These are phyloP conservation scores for Babyrousa celebensis DNA, from an alignment of 2,797 vertebrate species.

Conservation along the genomic window DNA sequence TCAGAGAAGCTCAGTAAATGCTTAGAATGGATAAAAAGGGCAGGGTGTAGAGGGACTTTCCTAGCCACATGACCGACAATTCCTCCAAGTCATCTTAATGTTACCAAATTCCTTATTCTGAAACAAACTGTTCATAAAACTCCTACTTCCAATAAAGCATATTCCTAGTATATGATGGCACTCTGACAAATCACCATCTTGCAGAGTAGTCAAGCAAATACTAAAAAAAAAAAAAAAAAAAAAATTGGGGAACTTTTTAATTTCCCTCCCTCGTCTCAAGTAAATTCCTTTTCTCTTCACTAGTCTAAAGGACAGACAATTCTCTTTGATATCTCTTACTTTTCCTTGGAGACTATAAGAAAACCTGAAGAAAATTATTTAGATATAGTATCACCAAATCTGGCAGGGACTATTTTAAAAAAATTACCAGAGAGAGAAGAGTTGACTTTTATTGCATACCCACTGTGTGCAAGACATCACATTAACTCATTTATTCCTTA, in stretches of 20 bases:
- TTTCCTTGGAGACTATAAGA: background rate
- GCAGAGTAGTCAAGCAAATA: background rate
- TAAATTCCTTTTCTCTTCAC: background rate
- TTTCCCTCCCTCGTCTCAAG: background rate
- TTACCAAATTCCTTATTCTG: slow-evolving; percentile 28
- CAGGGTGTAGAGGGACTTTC: background rate
- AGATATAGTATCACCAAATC: slow-evolving; percentile 12
- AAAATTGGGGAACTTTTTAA: slow-evolving; percentile 50
- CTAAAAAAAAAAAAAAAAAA: background rate
- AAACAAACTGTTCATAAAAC: slow-evolving; percentile 50
- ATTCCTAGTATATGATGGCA: background rate
- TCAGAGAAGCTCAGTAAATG: slow-evolving; percentile 4
- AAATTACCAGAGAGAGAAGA: slow-evolving; percentile 41
- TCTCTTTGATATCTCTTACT: slow-evolving; percentile 10
- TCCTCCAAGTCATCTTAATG: background rate
- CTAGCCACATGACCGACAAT: background rate
- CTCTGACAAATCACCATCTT: background rate
- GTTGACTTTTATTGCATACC: background rate
- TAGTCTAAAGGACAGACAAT: slow-evolving; percentile 42
- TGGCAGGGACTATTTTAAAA: slow-evolving; percentile 19
- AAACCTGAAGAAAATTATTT: slow-evolving; percentile 60
- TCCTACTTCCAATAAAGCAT: background rate
- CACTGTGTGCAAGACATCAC: background rate
- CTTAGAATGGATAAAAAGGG: background rate
- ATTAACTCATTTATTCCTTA: slow-evolving; percentile 36